Conservation (phyloP, 2,797 vertebrate genomes). For the Pagetopsis macropterus region DNA sequence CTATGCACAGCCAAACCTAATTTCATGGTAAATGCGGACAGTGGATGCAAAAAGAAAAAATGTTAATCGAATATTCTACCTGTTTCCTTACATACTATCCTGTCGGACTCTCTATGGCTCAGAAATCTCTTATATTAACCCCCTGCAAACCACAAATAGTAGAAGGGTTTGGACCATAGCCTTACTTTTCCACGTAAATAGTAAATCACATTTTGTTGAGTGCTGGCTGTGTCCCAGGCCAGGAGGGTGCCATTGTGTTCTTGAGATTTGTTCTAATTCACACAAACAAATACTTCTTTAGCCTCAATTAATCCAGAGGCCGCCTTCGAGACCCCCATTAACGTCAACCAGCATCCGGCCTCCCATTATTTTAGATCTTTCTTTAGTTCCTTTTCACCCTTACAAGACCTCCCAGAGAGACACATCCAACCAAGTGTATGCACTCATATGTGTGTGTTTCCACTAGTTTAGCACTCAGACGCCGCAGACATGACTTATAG, state of each 20-base stretch:
- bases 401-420: slow-evolving; percentile 66
- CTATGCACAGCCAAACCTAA: neutral
- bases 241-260: slow-evolving; percentile 34
- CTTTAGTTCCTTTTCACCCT: slow-evolving; percentile 19
- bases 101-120: slow-evolving; percentile 1
- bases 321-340: slow-evolving; percentile 12
- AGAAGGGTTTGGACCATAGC: slow-evolving; percentile 11
- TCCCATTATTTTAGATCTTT: slow-evolving; percentile 55
- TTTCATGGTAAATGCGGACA: neutral
- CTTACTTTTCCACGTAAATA: slow-evolving; percentile 23
- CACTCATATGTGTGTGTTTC: slow-evolving; percentile 34
- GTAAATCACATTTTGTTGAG: slow-evolving; percentile 8
- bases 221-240: slow-evolving; percentile 17
- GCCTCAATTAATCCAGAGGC: slow-evolving; percentile 39
- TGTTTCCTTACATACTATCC: neutral
- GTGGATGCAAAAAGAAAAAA: neutral
- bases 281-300: slow-evolving; percentile 29
- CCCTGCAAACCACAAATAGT: slow-evolving; percentile 40
- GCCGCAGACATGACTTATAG: slow-evolving; percentile 55
- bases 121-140: slow-evolving; percentile 52
- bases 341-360: slow-evolving; percentile 31
- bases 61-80: neutral
- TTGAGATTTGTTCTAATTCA: slow-evolving; percentile 44
- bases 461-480: slow-evolving; percentile 17
- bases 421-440: slow-evolving; percentile 28